Percentiles rank a stretch among this genome's conserved stretches.
These are phyloP conservation scores for Scartelaos histophorus DNA, from an alignment of 2,113 vertebrate genomes.

Conservation along the genomic window DNA sequence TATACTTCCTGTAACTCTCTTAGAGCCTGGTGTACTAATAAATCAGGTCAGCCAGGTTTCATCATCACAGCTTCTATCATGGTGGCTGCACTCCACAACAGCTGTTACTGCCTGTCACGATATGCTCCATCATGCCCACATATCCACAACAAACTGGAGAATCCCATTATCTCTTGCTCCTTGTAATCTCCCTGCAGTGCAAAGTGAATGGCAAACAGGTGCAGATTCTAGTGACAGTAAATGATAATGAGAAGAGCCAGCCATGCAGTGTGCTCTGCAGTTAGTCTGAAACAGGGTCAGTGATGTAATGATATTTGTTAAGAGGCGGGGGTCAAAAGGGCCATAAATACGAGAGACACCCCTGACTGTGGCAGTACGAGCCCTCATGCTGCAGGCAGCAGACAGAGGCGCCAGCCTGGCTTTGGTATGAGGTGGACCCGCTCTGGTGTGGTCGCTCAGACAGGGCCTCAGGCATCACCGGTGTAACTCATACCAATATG, in stretches of 20 bases:
- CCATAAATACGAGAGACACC: constrained; percentile 58
- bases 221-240: constrained; percentile 37
- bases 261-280: constrained; percentile 21
- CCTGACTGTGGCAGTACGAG: constrained; percentile 39
- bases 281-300: constrained; percentile 41
- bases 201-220: constrained; percentile 25
- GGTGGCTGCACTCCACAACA: constrained; percentile 40
- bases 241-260: constrained; percentile 27
- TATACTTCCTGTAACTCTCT: constrained; percentile 64
- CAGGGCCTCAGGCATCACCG: constrained; percentile 33
- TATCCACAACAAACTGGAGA: constrained; percentile 39
- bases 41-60: constrained; percentile 66
- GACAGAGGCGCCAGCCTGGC: constrained; percentile 60
- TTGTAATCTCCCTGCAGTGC: constrained; percentile 11
- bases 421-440: constrained; percentile 55
- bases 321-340: constrained; percentile 33
- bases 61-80: constrained; percentile 58
- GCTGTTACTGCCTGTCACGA: constrained; percentile 62
- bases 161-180: constrained; percentile 28
- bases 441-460: constrained; percentile 44
- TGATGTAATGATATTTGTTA: constrained; percentile 62
- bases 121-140: constrained; percentile 34
- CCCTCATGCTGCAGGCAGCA: constrained; percentile 56
- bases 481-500: constrained; percentile 54
- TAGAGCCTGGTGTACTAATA: constrained; percentile 48